A percentile compares a stretch with the other conserved stretches of the same genome.
These are phyloP conservation scores for Polyommatus icarus DNA, from an alignment of 2,888 invertebrate species.

Conservation along the genomic window DNA sequence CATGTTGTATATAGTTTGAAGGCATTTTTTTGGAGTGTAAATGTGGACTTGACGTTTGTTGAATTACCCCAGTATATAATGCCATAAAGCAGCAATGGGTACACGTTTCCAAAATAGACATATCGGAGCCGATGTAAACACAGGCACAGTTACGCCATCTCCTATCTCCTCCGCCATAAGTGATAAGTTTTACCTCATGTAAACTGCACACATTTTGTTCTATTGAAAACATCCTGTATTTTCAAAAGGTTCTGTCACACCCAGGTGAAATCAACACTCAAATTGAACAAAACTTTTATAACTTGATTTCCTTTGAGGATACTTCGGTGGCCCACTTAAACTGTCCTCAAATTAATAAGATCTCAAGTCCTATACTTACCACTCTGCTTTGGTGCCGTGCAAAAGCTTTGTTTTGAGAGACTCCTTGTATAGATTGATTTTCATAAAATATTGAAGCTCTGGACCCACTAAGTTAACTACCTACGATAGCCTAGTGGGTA, in stretches of 20 bases:
- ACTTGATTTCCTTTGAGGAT: slow-evolving; percentile 6
- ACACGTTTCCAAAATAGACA: too few relatives aligned
- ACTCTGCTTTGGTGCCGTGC: not conserved
- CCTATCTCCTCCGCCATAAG: too few relatives aligned
- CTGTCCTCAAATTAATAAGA: not conserved
- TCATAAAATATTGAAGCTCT: not conserved
- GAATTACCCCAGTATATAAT: too few relatives aligned
- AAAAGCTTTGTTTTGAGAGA: not conserved
- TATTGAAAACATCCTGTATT: not conserved
- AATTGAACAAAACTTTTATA: slow-evolving; percentile 11
- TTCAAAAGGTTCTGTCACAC: not conserved
- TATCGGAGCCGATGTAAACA: too few relatives aligned
- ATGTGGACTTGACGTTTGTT: too few relatives aligned
- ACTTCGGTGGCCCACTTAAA: not conserved
- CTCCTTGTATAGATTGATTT: not conserved
- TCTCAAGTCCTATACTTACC: not conserved
- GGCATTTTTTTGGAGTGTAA: too few relatives aligned
- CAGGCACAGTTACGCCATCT: too few relatives aligned
- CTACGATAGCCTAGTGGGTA: too few relatives aligned
- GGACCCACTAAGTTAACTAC: not conserved
- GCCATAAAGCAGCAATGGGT: too few relatives aligned
- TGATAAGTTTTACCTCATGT: not conserved
- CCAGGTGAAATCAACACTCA: slow-evolving; percentile 12
- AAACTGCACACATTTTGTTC: too few relatives aligned
- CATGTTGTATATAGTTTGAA: too few relatives aligned